Evolutionary conservation across 2,113 vertebrate genomes (phyloP).

Genomic region (Agelaius tricolor): DNA sequence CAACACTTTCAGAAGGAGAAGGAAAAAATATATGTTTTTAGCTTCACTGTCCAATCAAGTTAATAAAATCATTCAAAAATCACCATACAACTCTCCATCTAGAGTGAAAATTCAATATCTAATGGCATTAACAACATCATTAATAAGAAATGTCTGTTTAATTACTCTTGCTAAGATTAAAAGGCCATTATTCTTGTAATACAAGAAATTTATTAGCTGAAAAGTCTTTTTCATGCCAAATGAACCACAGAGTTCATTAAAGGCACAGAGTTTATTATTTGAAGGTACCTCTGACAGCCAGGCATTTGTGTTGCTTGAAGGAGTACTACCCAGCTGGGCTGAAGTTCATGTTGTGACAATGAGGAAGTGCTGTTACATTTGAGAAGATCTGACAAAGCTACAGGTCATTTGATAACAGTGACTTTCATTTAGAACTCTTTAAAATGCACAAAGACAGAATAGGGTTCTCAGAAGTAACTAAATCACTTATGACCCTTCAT

Average conservation of each 20-base stretch:
- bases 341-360: constrained; percentile 50
- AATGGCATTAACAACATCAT: constrained; percentile 80
- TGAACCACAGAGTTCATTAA: constrained; percentile 55
- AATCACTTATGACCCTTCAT: neutral
- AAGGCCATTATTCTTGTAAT: constrained; percentile 80
- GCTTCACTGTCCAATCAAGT: constrained; percentile 40
- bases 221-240: constrained; percentile 74
- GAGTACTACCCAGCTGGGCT: constrained; percentile 23
- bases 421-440: neutral
- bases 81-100: constrained; percentile 53
- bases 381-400: constrained; percentile 42
- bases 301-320: constrained; percentile 58
- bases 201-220: constrained; percentile 78
- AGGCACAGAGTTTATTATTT: constrained; percentile 65
- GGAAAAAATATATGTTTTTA: constrained; percentile 20
- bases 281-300: constrained; percentile 55
- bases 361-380: constrained; percentile 47
- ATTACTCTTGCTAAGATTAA: constrained; percentile 82
- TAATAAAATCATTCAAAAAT: constrained; percentile 61
- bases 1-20: neutral
- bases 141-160: constrained; percentile 83
- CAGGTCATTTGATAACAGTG: neutral
- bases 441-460: neutral
- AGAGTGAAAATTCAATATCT: constrained; percentile 76
- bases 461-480: neutral